Base-by-base conservation (phyloP, 2,888 invertebrate genomes). In the Seira ritae region DNA sequence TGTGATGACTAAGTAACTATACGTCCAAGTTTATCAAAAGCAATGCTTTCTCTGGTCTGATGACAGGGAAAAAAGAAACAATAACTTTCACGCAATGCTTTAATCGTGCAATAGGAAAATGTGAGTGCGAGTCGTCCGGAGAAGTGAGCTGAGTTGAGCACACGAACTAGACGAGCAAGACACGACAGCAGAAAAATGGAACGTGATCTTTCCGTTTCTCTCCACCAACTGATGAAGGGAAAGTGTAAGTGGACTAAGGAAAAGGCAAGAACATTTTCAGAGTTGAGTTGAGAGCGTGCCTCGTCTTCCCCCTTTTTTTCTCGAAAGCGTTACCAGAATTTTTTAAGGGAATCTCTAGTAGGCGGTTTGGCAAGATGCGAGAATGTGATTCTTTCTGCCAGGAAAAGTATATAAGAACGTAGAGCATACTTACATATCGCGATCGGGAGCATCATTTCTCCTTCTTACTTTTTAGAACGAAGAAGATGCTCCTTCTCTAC, bases 181-280 rank as follows among this genome's bases (percentile, higher is more conserved):
- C 79, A 75, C 74, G 70, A 20, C 62, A 50, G 66, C 62, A 50
- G 66, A 74, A 84, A 77, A 69, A 75, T 71, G 67, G 79, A 84
- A 74, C 84, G 75, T 84, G 84, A 84, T 84, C 84, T 79, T 77
- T 79, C 79, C 70, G 84, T 71, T 74, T 84, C 84, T 79, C 79
- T 65, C 65, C 70, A 55, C 84, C 84, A 84, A 84, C 84, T 84
- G 84, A 75, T 84, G 84, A 71, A 65, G 73, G 46, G 69, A 17
- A 65, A 71, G 69, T 76, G 82, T 46, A 76, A 75, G 72, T 60
- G 72, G 74, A 60, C 65, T 22, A 60, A 69, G 67, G 67, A 73
- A 69, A 62, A 62, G 62, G 62, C 62, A 50, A 50, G 50, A 50
- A 50, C 50, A 50, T 50, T n/a, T n/a, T 62, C 20, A 62, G 62